Evolutionary conservation across 92 coral and sea anemone species (phyloP).

Genomic region (Porites cylindrica): DNA sequence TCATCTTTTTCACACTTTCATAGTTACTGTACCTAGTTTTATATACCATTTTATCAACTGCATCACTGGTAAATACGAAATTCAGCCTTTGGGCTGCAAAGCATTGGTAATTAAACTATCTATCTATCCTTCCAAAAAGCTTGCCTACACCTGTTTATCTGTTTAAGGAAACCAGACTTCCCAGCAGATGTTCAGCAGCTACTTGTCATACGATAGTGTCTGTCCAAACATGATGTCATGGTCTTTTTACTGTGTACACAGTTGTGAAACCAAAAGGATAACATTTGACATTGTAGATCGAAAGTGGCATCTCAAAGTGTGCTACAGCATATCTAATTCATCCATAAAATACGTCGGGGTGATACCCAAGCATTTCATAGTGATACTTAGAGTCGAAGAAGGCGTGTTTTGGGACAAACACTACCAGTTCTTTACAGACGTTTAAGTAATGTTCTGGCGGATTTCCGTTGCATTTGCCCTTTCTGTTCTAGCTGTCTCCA

Average conservation of each 20-base stretch:
- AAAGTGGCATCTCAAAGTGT: background rate
- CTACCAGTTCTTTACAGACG: background rate
- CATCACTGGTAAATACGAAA: too few species aligned
- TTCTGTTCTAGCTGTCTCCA: background rate
- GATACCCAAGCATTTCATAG: background rate
- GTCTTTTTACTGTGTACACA: slow-evolving; percentile 4
- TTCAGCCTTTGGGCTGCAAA: too few species aligned
- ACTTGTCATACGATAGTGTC: background rate
- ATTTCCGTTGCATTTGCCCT: background rate
- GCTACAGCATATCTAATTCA: background rate
- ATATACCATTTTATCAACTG: too few species aligned
- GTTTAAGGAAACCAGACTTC: background rate
- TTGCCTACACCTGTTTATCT: slow-evolving; percentile 14
- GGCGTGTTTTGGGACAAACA: background rate
- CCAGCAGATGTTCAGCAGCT: slow-evolving; percentile 5
- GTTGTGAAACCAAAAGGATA: background rate
- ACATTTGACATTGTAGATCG: background rate
- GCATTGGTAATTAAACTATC: too few species aligned
- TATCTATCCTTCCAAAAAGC: too few species aligned
- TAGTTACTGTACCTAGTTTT: too few species aligned
- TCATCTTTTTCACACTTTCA: too few species aligned
- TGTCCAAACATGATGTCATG: slow-evolving; percentile 40
- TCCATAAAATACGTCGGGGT: background rate
- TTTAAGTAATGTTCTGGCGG: slow-evolving; percentile 2
- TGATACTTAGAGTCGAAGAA: background rate